A percentile compares a stretch with the other conserved stretches of the same genome.
Evolutionary conservation across 2,797 vertebrate genomes (phyloP).

Genomic region (Pangasius djambal): DNA sequence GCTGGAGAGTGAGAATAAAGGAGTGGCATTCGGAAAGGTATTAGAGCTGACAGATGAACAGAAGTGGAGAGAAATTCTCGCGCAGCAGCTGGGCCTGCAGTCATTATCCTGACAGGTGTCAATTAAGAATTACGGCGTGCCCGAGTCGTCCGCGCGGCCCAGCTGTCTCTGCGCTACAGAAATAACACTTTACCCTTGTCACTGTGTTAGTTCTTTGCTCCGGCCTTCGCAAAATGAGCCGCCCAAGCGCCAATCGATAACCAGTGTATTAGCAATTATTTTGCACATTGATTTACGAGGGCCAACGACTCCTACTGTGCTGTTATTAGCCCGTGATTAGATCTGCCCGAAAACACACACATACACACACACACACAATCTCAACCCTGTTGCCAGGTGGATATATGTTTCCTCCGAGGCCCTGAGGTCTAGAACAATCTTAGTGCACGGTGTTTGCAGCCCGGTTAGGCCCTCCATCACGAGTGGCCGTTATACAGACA

Average conservation of each 20-base stretch:
- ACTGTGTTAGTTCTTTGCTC: constrained; percentile 94
- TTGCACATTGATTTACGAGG: constrained; percentile 99
- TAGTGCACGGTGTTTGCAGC: constrained; percentile 75
- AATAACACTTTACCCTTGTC: constrained; percentile 99
- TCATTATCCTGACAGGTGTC: constrained; percentile 99
- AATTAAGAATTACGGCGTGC: constrained; percentile 99
- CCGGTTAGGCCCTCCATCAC: constrained; percentile 61
- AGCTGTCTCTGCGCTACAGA: constrained; percentile 97
- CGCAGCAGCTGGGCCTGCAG: constrained; percentile 96
- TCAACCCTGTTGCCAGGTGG: constrained; percentile 63
- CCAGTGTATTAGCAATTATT: constrained; percentile 99
- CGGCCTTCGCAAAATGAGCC: constrained; percentile 90
- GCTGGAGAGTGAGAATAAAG: constrained; percentile 73
- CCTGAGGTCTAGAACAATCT: constrained; percentile 89
- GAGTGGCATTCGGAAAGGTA: constrained; percentile 83
- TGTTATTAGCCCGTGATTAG: constrained; percentile 98
- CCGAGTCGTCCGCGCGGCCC: constrained; percentile 91
- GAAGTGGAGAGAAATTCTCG: constrained; percentile 91
- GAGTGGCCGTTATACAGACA: constrained; percentile 55
- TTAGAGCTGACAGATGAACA: constrained; percentile 99
- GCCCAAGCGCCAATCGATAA: constrained; percentile 95
- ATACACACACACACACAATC: constrained; percentile 45
- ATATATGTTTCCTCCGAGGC: constrained; percentile 67
- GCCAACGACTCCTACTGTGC: constrained; percentile 88
- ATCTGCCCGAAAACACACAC: constrained; percentile 82